Conservation (phyloP, 1,140 invertebrate species). For the Zelostemma sp. region DNA sequence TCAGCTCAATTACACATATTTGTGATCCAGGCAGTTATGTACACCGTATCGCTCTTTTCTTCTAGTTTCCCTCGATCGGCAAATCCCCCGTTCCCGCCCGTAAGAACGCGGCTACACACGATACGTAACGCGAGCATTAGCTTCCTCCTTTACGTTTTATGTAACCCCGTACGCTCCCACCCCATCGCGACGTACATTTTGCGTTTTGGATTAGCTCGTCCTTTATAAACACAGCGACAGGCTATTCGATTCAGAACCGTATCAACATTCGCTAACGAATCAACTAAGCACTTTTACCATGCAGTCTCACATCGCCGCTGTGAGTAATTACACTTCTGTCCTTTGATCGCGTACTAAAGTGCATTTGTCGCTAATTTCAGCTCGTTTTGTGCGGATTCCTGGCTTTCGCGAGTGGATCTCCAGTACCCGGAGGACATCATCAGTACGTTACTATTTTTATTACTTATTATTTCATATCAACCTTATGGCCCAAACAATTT, state of each 20-base stretch:
- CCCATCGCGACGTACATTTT: slow-evolving; percentile 42
- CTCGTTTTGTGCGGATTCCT: slow-evolving; percentile 59
- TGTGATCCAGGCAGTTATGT: too few relatives aligned
- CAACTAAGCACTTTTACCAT: slow-evolving; percentile 43
- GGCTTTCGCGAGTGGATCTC: slow-evolving; percentile 50
- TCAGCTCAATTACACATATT: too few relatives aligned
- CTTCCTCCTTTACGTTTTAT: slow-evolving; percentile 53
- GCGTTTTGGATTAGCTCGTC: slow-evolving; percentile 56
- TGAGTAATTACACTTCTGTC: slow-evolving; percentile 49
- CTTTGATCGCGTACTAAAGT: too few relatives aligned
- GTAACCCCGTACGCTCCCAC: slow-evolving; percentile 54
- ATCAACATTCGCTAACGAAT: slow-evolving; percentile 49
- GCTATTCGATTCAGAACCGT: slow-evolving; percentile 57
- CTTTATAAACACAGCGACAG: slow-evolving; percentile 63
- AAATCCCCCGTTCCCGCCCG: slow-evolving; percentile 22
- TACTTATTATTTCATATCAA: background rate
- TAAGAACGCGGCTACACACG: slow-evolving; percentile 20
- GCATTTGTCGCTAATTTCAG: too few relatives aligned
- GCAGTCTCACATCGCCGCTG: slow-evolving; percentile 51
- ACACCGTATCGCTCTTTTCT: too few relatives aligned
- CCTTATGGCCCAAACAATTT: too few relatives aligned
- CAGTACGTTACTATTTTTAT: slow-evolving; percentile 50
- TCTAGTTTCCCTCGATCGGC: slow-evolving; percentile 38
- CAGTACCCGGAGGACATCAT: slow-evolving; percentile 49
- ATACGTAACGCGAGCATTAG: slow-evolving; percentile 44